phyloP scores from a whole-genome alignment of 1,140 invertebrate genomes.

The Plodia interpunctella region DNA sequence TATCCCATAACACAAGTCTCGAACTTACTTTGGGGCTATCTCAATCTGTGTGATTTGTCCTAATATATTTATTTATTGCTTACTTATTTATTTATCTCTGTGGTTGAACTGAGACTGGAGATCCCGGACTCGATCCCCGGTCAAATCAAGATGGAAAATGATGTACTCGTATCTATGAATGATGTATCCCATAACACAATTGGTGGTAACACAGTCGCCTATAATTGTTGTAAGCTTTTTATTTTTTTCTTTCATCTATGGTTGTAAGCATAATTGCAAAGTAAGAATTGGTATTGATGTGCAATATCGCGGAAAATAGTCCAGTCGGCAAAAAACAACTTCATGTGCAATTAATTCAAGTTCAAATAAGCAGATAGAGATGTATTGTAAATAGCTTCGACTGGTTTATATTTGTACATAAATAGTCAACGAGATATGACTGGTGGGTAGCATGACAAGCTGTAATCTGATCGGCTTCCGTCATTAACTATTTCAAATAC shows the following conservation, averaged over 20 bases:
- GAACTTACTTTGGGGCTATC: too few species aligned
- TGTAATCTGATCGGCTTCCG: constrained; percentile 10
- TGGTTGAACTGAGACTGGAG: too few species aligned
- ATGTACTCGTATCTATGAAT: too few species aligned
- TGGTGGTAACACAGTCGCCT: too few species aligned
- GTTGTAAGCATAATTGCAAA: not conserved
- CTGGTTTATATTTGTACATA: not conserved
- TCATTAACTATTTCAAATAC: not conserved
- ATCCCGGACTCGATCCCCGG: too few species aligned
- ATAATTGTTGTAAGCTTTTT: not conserved
- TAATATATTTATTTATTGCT: too few species aligned
- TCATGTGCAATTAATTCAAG: not conserved
- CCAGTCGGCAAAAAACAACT: not conserved
- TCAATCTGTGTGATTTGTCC: too few species aligned
- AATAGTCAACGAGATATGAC: not conserved
- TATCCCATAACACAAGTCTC: too few species aligned
- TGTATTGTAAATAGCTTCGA: not conserved
- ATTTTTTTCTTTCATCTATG: too few species aligned
- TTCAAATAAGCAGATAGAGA: not conserved
- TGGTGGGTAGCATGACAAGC: not conserved
- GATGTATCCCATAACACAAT: too few species aligned
- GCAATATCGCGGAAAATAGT: constrained; percentile 35
- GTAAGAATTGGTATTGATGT: constrained; percentile 28
- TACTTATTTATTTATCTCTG: too few species aligned
- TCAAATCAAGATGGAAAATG: too few species aligned